These are phyloP conservation scores for Dolichotis patagonum DNA, from an alignment of 2,113 vertebrate genomes.

Conservation along the genomic window DNA sequence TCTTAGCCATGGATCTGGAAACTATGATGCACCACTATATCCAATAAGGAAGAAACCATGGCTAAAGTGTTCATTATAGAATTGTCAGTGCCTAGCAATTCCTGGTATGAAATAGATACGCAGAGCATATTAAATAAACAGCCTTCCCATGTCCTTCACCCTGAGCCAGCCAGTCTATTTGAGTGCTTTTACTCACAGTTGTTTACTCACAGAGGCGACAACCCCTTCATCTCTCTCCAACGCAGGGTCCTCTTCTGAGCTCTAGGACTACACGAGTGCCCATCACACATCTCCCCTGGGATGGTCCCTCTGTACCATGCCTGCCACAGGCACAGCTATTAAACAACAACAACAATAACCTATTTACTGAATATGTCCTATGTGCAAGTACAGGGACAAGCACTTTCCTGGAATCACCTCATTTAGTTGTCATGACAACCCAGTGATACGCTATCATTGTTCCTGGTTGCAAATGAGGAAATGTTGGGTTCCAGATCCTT, in stretches of 20 bases:
- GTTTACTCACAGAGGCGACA: not conserved
- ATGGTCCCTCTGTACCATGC: not conserved
- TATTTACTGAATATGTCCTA: not conserved
- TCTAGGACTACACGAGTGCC: too few species aligned
- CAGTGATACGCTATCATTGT: accelerated
- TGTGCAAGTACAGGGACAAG: not conserved
- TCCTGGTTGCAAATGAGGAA: not conserved
- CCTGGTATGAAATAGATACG: too few species aligned
- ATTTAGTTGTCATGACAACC: not conserved
- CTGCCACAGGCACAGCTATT: not conserved
- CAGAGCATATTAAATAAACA: not conserved
- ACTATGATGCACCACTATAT: not conserved
- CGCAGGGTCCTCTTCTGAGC: not conserved
- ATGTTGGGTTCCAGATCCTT: not conserved
- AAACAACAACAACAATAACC: not conserved
- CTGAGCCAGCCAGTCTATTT: not conserved
- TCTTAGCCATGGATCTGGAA: not conserved
- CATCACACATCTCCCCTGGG: not conserved
- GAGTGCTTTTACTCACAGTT: not conserved
- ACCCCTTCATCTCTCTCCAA: not conserved
- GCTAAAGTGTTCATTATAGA: not conserved
- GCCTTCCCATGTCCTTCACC: not conserved
- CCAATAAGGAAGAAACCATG: not conserved
- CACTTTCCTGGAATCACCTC: not conserved
- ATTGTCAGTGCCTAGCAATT: not conserved